Base-by-base conservation (phyloP, 2,797 vertebrate genomes). In the Betta splendens region DNA sequence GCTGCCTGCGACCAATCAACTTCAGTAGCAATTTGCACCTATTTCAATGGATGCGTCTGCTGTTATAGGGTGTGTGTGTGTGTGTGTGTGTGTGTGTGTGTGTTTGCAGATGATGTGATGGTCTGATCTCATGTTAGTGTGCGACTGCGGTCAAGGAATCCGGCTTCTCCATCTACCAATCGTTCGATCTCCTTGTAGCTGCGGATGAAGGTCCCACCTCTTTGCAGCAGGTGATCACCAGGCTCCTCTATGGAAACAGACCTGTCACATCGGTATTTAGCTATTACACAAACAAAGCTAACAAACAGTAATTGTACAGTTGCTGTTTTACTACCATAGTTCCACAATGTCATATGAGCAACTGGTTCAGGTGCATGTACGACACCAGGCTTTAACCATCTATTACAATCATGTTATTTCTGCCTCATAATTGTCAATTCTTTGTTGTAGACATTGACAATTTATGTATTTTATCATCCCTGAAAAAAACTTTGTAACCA, bases 191-290 rank as follows among this genome's bases (percentile, higher is more conserved):
- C 83, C 85, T 52, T 81, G 18, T 65, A 64, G 73, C 60, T 86
- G 83, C 68, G 67, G 75, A 78, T 75, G 50, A 71, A 68, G 78
- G 51, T 58, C 53, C 72, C 60, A 47, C 58, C 75, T 21, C n/a
- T 62, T 52, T 58, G 39, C 65, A 64, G 58, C 71, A 70, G 72
- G 55, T 69, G 77, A 88, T 84, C 84, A 83, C 67, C 85, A 79
- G 58, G 79, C 55, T 65, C 22, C 22, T 72, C 60, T 54, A 70
- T 74, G 49, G 66, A 58, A 76, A 70, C 45, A 62, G 48, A 53
- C 60, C 72, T 56, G 68, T 74, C 73, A 81, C 62, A 23, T 52
- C 51, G 81, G 83, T 74, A 84, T 86, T 79, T 63, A 51, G 57
- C n/a, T n/a, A n/a, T n/a, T n/a, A n/a, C n/a, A n/a, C n/a, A n/a